Percentiles rank a stretch among this genome's conserved stretches.
Conservation (phyloP, 1,140 invertebrate species). For the Zaprionus inermis region DNA sequence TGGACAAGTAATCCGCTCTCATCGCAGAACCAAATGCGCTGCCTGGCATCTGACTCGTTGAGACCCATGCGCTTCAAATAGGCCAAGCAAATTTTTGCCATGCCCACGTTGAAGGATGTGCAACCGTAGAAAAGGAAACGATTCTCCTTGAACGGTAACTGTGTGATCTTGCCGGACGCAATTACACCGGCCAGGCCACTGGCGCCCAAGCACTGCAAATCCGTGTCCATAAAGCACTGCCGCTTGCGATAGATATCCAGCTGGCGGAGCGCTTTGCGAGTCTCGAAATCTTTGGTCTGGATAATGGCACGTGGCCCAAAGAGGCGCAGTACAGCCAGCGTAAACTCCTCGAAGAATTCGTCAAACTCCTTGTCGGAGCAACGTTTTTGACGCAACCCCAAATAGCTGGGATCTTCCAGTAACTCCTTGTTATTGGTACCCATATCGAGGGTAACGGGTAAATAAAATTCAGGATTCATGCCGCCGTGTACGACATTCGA, state of each 20-base stretch:
- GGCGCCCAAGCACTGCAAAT: slow-evolving; percentile 96
- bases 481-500: slow-evolving; percentile 96
- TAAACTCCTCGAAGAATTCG: slow-evolving; percentile 94
- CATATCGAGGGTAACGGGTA: slow-evolving; percentile 96
- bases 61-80: slow-evolving; percentile 94
- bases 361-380: slow-evolving; percentile 94
- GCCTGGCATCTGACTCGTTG: slow-evolving; percentile 88
- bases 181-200: slow-evolving; percentile 96
- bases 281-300: slow-evolving; percentile 98
- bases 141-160: slow-evolving; percentile 91
- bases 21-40: slow-evolving; percentile 91
- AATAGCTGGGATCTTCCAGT: slow-evolving; percentile 95
- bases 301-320: slow-evolving; percentile 93
- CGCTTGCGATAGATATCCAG: slow-evolving; percentile 92
- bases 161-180: slow-evolving; percentile 92
- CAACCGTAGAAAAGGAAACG: slow-evolving; percentile 96
- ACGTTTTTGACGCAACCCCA: slow-evolving; percentile 93
- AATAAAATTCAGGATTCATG: slow-evolving; percentile 94
- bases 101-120: slow-evolving; percentile 95
- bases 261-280: slow-evolving; percentile 94
- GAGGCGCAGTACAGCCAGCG: slow-evolving; percentile 88
- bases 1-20: slow-evolving; percentile 89
- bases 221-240: slow-evolving; percentile 98
- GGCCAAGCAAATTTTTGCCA: slow-evolving; percentile 93
- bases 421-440: slow-evolving; percentile 95